phyloP scores from a whole-genome alignment of 1,140 invertebrate genomes.

The Homarus americanus region DNA sequence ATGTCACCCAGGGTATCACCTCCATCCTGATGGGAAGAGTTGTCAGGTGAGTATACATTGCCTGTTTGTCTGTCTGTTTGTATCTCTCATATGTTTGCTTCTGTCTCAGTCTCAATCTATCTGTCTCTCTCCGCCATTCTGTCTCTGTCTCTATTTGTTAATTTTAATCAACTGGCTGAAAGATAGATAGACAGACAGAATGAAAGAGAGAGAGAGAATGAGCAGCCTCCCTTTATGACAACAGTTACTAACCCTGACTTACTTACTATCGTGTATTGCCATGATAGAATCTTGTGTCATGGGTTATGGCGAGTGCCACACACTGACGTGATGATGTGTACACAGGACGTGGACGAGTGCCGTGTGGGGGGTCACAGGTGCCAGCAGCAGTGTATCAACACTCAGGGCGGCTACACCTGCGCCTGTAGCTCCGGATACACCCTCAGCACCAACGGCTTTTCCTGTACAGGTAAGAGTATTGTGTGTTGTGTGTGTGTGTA shows the following conservation, averaged over 20 bases:
- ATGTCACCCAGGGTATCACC: slow-evolving; percentile 77
- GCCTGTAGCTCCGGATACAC: slow-evolving; percentile 77
- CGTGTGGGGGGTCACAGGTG: slow-evolving; percentile 78
- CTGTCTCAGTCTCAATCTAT: background rate
- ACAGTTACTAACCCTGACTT: no score
- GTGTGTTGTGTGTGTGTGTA: background rate
- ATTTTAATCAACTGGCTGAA: no score
- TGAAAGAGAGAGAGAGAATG: no score
- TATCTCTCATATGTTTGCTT: background rate
- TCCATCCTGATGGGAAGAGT: slow-evolving; percentile 78
- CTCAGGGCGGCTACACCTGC: slow-evolving; percentile 77
- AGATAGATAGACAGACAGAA: no score
- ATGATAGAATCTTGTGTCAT: no score
- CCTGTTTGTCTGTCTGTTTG: no score
- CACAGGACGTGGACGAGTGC: slow-evolving; percentile 78
- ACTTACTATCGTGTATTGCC: no score
- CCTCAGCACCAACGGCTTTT: slow-evolving; percentile 58
- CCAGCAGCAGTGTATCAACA: slow-evolving; percentile 78
- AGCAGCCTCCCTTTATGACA: no score
- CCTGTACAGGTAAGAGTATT: slow-evolving; percentile 76
- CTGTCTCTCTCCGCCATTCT: slow-evolving; percentile 21
- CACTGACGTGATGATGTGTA: background rate
- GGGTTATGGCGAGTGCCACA: no score
- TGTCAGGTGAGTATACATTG: slow-evolving; percentile 79
- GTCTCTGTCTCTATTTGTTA: slow-evolving; percentile 26